Evolutionary conservation across 2,113 vertebrate species (phyloP).

Genomic region (Rana temporaria): DNA sequence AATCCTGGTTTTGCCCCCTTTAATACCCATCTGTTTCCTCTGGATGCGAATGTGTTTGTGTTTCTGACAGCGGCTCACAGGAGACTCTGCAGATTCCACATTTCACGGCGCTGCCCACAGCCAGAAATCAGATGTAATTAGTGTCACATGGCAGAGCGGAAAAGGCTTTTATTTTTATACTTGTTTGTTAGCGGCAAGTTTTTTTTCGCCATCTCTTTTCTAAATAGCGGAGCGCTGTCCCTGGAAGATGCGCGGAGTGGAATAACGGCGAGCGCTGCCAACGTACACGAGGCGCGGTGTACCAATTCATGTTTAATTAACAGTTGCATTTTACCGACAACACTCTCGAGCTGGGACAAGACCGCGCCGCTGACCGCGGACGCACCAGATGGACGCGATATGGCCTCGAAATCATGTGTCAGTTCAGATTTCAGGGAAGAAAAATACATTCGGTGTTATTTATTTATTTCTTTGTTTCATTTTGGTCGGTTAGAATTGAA

Average conservation of each 20-base stretch:
- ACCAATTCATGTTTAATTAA: slow-evolving; percentile 30
- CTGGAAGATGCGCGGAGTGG: background rate
- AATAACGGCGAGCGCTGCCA: slow-evolving; percentile 34
- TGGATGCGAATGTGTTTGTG: slow-evolving; percentile 17
- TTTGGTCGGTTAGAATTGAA: too few relatives aligned
- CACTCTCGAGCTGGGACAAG: background rate
- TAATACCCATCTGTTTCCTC: slow-evolving; percentile 52
- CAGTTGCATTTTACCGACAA: background rate
- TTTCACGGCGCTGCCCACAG: background rate
- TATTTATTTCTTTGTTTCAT: too few relatives aligned
- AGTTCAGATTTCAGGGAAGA: background rate
- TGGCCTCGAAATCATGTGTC: background rate
- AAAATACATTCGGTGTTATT: background rate
- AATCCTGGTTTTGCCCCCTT: slow-evolving; percentile 26
- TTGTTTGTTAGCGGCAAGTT: background rate
- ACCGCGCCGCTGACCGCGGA: background rate
- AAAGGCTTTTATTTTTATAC: slow-evolving; percentile 6
- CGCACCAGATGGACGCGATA: background rate
- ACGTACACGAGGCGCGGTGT: slow-evolving; percentile 17
- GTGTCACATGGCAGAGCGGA: slow-evolving; percentile 51
- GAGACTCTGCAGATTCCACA: slow-evolving; percentile 56
- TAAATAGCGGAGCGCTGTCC: background rate
- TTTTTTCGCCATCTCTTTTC: background rate
- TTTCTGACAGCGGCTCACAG: slow-evolving; percentile 56
- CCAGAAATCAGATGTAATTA: slow-evolving; percentile 60